Base-by-base conservation (phyloP, 2,797 vertebrate species). In the Australoheros facetus region DNA sequence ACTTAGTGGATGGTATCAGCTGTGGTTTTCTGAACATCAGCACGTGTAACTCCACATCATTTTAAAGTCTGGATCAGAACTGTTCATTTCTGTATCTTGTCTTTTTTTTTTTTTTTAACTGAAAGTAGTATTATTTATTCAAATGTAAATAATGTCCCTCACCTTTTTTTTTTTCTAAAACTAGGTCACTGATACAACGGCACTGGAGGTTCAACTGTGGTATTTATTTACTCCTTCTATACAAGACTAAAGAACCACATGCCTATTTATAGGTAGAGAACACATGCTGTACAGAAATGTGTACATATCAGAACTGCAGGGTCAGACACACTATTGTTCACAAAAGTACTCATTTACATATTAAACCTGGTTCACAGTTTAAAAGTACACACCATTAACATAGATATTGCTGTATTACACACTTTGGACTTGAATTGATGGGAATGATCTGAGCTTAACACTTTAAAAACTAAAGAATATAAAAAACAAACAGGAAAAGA, bases 361-460 rank as follows among this genome's bases (percentile, higher is more conserved):
- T 78, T 58, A 86, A 13, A 69, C 75, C 21, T 62, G 34, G 56
- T 92, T 91, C 90, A 92, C 89, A 82, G 76, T 88, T 88, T 85
- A 56, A 51, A 85, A 66, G 45, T 66, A 39, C 12, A 86, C 79
- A 81, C 60, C 77, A 74, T 56, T 37, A 55, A 76, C 81, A 80
- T n/a, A 71, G 12, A 87, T 92, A 92, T 94, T 93, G 91, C 92
- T 90, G 60, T 59, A 23, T 81, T 78, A 84, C 74, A 83, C 56
- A 88, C 87, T 90, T 91, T 90, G 85, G 87, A 84, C 79, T 79
- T n/a, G 59, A 83, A 81, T 80, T 21, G 59, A 79, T 74, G 56
- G 74, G 23, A 87, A 80, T 78, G 51, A 57, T 73, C 42, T 37
- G 17, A 86, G 42, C 48, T 78, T 64, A 76, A 72, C 17, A 66